Base-by-base conservation (phyloP, 1,140 invertebrate genomes). In the Melitaea cinxia region DNA sequence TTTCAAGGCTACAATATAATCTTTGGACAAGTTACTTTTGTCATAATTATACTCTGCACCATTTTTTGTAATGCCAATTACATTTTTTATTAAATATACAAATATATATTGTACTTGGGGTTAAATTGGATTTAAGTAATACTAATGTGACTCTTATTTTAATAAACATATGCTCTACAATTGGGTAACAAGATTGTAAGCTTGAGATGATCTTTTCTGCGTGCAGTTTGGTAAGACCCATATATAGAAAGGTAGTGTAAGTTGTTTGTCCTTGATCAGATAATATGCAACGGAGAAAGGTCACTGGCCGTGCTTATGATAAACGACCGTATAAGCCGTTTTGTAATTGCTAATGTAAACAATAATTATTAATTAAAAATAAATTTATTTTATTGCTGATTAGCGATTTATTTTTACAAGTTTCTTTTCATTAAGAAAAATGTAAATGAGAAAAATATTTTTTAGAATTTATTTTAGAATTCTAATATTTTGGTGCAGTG, bases 261-360 rank as follows among this genome's bases (percentile, higher is more conserved):
- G 65, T 68, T 62, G 39, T 62, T 62, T 56, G 65, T 68, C 65
- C 65, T 62, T 68, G 65, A 68, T 68, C 58, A 61, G 52, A 42
- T 68, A 42, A 42, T 42, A 26, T 30, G 59, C 47, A 39, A 19
- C 19, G 54, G 37, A 37, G 52, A 62, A 62, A 68, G 65, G 57
- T 67, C 52, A 35, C 33, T 67, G 65, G 49, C 65, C 65, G 42
- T 61, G 37, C 42, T 60, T 24, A 19, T 26, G 53, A 68, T 68
- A 45, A 62, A 57, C 28, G 10, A 45, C 50, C 28, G 50, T 26
- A 12, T 33, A 7, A 42, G 37, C 14, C 15, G 1, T 42, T 19
- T 42, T 10, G 2, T 17, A 42, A 42, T 19, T 42, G 4, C 37
- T 15, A 39, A 42, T 17, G n/a, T n/a, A n/a, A n/a, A n/a, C 9